Base-by-base conservation (phyloP, 1,140 invertebrate genomes). In the Halesus radiatus region DNA sequence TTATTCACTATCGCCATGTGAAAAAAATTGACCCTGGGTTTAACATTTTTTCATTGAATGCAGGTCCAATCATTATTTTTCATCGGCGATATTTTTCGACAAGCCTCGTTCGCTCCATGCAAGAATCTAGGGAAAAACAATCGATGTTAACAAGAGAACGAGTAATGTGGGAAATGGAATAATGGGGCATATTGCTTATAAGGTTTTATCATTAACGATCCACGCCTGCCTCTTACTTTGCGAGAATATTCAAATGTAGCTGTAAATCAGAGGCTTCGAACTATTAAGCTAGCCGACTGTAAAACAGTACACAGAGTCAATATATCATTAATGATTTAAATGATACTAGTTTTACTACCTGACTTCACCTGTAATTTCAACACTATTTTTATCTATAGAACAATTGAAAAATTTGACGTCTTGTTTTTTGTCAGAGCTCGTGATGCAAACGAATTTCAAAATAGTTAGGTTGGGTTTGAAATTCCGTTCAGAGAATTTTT, bases 121-220 rank as follows among this genome's bases (percentile, higher is more conserved):
- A 50, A 37, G 64, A 68, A 45, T 20, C 18, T 18, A 10, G 64
- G n/a, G 16, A 20, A 26, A 68, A 18, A 68, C 64, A 68, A 68
- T 68, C 20, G 32, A 32, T 4, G 20, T 37, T 68, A 53, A 32
- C 26, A 26, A 56, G 58, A 54, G 64, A 18, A 76, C 45, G n/a
- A 66, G 52, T 60, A 26, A 60, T 66, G 45, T 76, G 75, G 75
- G 75, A 76, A 76, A 76, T 76, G 20, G 75, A 76, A 53, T 76
- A 76, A 52, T 29, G 23, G 75, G 45, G 75, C 75, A 37, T 52
- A 64, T 50, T 64, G 32, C 23, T 73, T 62, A 23, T 22, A 16
- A 52, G 32, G 29, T 22, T 54, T 20, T 18, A 58, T 7, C 37
- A 26, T 15, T 18, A 29, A 8, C n/a, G 20, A 7, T 32, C 16